Evolutionary conservation across 2,797 vertebrate genomes (phyloP).

Genomic region (Arctocebus calabarensis): DNA sequence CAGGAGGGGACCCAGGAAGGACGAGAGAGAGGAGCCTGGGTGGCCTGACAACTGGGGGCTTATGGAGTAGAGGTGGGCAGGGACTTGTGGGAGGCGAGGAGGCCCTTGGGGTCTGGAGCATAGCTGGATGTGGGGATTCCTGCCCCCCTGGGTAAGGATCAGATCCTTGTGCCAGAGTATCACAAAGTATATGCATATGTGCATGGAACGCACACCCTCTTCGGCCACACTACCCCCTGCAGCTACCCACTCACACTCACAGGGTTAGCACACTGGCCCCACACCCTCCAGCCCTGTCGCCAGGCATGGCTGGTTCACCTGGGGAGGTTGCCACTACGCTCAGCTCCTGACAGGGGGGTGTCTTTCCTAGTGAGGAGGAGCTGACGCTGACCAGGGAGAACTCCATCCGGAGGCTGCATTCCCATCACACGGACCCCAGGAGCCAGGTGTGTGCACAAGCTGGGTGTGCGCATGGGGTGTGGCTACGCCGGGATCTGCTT

Average conservation of each 20-base stretch:
- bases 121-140: not conserved
- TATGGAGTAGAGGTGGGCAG: not conserved
- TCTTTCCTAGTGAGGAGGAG: conserved; percentile 85
- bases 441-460: conserved; percentile 79
- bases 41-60: not conserved
- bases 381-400: conserved; percentile 87
- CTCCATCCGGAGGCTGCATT: conserved; percentile 87
- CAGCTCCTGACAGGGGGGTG: conserved; percentile 31
- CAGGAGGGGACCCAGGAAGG: not conserved
- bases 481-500: not conserved
- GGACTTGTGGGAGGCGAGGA: too few relatives aligned
- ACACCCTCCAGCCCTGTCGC: not conserved
- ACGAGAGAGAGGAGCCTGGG: not conserved
- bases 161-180: rapidly evolving
- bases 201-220: rapidly evolving
- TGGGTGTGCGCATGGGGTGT: not conserved
- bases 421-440: conserved; percentile 84
- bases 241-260: not conserved
- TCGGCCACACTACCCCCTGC: not conserved
- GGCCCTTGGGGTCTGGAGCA: not conserved
- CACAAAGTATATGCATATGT: not conserved
- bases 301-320: not conserved
- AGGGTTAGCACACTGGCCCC: not conserved
- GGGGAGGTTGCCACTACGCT: not conserved
- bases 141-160: not conserved